These are phyloP conservation scores for Rattus norvegicus DNA, from an alignment of 2,113 vertebrate genomes.

Conservation along the genomic window GRCr8 NC_086020.1:248765001-248765500, in stretches of 20 bases:
- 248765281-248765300: background rate
- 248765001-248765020: background rate
- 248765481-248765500: background rate
- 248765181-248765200: background rate
- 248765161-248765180: background rate
- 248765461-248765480: background rate
- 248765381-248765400: background rate
- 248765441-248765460: background rate
- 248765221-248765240: background rate
- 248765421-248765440: background rate
- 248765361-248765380: background rate
- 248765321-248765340: background rate
- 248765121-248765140: background rate
- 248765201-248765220: background rate
- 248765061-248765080: background rate
- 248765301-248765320: background rate
- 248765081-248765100: background rate
- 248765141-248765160: background rate
- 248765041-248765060: background rate
- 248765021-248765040: background rate
- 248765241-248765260: background rate
- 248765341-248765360: background rate
- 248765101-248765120: background rate
- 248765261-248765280: background rate
- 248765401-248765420: background rate